A percentile compares a stretch with the other conserved stretches of the same genome.
Evolutionary conservation across 2,113 vertebrate species (phyloP).

Genomic region (Microcebus tavaratra): DNA sequence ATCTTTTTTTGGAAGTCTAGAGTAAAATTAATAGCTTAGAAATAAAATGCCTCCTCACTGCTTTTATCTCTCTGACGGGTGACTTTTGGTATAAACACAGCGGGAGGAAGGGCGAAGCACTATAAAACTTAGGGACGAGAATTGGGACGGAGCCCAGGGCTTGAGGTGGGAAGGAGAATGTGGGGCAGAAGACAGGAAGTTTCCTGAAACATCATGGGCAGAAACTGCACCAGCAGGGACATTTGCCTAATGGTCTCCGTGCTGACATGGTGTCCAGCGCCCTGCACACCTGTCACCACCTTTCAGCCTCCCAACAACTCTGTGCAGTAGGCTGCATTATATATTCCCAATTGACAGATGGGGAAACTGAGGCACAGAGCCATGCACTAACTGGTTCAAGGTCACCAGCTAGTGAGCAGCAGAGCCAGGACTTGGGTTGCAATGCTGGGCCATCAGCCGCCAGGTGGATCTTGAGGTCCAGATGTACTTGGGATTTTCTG

Average conservation of each 20-base stretch:
- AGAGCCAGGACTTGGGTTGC: neutral
- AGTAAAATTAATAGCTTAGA: constrained; percentile 35
- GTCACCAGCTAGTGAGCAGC: neutral
- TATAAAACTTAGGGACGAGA: neutral
- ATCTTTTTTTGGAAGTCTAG: constrained; percentile 45
- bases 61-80: neutral
- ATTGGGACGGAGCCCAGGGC: neutral
- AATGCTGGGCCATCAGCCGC: accelerated
- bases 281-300: accelerated
- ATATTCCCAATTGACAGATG: neutral
- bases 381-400: neutral
- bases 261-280: accelerated
- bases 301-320: neutral
- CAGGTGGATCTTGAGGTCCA: neutral
- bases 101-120: neutral
- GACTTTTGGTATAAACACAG: neutral
- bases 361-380: neutral
- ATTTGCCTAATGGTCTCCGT: neutral
- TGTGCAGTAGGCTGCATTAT: neutral
- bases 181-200: neutral
- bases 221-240: neutral
- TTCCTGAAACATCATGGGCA: neutral
- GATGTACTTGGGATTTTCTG: neutral
- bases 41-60: neutral
- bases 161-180: accelerated